Evolutionary conservation across 2,797 vertebrate species (phyloP).

Genomic region (Bradypus variegatus): DNA sequence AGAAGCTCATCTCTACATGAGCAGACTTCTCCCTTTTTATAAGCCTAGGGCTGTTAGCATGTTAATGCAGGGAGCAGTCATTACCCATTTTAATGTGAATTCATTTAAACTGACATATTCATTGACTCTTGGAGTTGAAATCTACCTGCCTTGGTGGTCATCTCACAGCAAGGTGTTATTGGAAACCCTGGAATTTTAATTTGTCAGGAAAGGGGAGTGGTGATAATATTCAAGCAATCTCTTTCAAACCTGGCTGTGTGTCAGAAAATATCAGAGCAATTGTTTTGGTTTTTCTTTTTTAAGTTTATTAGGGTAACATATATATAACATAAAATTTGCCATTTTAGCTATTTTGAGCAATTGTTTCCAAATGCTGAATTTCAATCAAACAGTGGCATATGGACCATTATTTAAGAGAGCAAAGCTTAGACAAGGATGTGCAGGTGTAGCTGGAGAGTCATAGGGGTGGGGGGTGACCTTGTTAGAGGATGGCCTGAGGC

Average conservation of each 20-base stretch:
- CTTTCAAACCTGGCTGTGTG: neutral
- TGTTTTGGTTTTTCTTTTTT: no score
- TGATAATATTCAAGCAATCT: neutral
- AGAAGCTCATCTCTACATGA: neutral
- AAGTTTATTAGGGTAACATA: no score
- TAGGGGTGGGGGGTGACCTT: fast-evolving
- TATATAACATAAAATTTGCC: no score
- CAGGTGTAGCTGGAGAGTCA: neutral
- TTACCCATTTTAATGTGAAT: neutral
- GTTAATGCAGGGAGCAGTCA: neutral
- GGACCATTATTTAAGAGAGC: neutral
- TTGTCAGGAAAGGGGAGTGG: neutral
- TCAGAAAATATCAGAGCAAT: neutral
- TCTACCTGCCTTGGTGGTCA: neutral
- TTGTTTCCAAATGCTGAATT: slow-evolving; percentile 15
- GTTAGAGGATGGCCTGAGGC: neutral
- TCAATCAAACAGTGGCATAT: neutral
- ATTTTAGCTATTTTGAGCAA: neutral
- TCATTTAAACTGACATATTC: neutral
- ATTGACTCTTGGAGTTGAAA: neutral
- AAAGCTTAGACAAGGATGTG: neutral
- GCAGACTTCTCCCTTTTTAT: neutral
- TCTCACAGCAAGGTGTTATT: neutral
- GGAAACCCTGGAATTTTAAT: slow-evolving; percentile 23
- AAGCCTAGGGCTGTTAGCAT: neutral